Percentiles rank a stretch among this genome's conserved stretches.
phyloP scores from a whole-genome alignment of 2,888 invertebrate species.

The Phanerotoma sp. region DNA sequence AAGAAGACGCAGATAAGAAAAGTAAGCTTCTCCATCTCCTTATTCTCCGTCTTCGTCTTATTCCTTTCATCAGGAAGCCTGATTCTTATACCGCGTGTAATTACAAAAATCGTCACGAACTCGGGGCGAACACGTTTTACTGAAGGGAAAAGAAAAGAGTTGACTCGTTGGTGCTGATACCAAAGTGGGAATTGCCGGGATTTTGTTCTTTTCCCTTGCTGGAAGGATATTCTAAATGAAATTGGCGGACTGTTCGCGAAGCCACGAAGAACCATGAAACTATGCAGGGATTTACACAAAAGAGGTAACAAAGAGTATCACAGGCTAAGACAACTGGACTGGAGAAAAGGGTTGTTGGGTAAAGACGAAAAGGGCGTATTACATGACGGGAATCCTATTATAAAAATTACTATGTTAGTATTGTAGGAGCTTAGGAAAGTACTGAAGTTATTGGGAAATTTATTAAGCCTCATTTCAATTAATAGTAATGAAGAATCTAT shows the following conservation, averaged over 20 bases:
- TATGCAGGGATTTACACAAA: background rate
- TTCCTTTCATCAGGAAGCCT: background rate
- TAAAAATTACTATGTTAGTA: no score
- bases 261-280: background rate
- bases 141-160: background rate
- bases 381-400: no score
- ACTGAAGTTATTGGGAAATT: no score
- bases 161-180: constrained; percentile 3
- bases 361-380: constrained; percentile 1
- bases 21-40: background rate
- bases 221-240: background rate
- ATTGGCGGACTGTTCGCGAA: background rate
- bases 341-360: background rate
- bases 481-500: no score
- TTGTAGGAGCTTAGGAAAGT: no score
- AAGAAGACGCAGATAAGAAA: constrained; percentile 10
- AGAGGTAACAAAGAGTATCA: background rate
- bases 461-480: no score
- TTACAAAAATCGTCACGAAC: constrained; percentile 17
- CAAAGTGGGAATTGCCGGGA: constrained; percentile 3
- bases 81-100: constrained; percentile 4
- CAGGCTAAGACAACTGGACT: background rate
- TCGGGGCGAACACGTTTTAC: constrained; percentile 2
- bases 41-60: background rate
- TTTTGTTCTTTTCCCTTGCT: background rate